These are phyloP conservation scores for Sarcophaga carnaria DNA, from an alignment of 2,888 invertebrate genomes.

Conservation along the genomic window DNA sequence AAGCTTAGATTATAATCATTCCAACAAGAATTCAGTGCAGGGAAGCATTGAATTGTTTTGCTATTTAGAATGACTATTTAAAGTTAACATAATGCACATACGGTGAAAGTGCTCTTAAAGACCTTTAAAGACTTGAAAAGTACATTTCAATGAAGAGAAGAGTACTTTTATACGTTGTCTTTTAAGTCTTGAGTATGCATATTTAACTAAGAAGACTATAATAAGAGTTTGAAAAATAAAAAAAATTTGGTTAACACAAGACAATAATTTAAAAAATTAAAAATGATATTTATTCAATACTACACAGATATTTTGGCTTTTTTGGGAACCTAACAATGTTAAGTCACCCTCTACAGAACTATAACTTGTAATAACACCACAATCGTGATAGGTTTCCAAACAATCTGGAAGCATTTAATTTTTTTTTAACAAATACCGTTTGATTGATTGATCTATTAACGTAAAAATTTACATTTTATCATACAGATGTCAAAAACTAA, in stretches of 20 bases:
- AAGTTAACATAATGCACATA: conserved; percentile 77
- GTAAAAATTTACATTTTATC: too few species aligned
- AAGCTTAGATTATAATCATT: conserved; percentile 76
- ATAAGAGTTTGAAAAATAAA: conserved; percentile 12
- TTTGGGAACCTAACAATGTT: background rate
- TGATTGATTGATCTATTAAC: too few species aligned
- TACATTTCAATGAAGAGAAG: background rate
- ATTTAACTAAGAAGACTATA: conserved; percentile 61
- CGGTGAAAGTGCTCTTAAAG: conserved; percentile 74
- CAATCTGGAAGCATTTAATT: too few species aligned
- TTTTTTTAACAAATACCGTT: too few species aligned
- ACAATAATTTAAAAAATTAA: background rate
- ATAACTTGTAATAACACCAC: too few species aligned
- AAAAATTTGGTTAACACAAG: conserved; percentile 8
- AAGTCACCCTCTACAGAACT: too few species aligned
- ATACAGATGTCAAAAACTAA: too few species aligned
- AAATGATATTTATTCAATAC: background rate
- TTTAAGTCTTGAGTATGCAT: conserved; percentile 63
- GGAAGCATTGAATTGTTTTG: conserved; percentile 33
- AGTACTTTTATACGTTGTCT: background rate
- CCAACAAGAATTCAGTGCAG: conserved; percentile 59
- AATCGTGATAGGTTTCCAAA: too few species aligned
- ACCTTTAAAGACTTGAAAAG: conserved; percentile 38
- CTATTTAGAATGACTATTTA: conserved; percentile 61
- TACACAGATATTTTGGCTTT: conserved; percentile 18